These are phyloP conservation scores for Cepaea nemoralis DNA, from an alignment of 1,140 invertebrate genomes.

Conservation along the genomic window DNA sequence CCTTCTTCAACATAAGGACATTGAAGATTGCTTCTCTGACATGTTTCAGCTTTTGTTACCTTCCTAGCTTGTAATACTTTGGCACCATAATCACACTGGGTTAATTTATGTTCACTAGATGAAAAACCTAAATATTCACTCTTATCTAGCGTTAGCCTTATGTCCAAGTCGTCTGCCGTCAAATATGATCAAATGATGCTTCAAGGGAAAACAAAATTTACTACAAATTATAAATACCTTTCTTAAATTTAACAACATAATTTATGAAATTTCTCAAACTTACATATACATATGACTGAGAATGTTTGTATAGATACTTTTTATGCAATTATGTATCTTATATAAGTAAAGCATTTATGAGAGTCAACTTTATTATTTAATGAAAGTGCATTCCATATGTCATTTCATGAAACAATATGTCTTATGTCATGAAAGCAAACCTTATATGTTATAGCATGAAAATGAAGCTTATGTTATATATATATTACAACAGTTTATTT, in stretches of 20 bases:
- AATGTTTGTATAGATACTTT: too few relatives aligned
- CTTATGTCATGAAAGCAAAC: too few relatives aligned
- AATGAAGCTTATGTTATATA: too few relatives aligned
- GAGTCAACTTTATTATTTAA: too few relatives aligned
- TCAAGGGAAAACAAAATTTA: background rate
- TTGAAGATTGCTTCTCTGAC: background rate
- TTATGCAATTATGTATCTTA: too few relatives aligned
- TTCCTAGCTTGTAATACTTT: background rate
- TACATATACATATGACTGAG: too few relatives aligned
- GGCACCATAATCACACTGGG: background rate
- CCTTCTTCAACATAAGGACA: background rate
- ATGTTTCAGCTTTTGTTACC: background rate
- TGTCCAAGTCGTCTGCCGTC: constrained; percentile 22
- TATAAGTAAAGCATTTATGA: too few relatives aligned
- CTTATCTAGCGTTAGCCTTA: background rate
- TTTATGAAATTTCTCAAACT: too few relatives aligned
- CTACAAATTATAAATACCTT: background rate
- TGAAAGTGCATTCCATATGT: too few relatives aligned
- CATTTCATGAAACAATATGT: too few relatives aligned
- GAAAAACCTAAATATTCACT: background rate
- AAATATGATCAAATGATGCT: constrained; percentile 25
- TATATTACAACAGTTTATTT: too few relatives aligned
- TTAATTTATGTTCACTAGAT: background rate
- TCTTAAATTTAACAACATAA: background rate
- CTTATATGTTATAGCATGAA: too few relatives aligned